Evolutionary conservation across 2,113 vertebrate genomes (phyloP), one percentile per base, ranked within the genome.

Genomic region (Poeciliopsis turrubarensis): DNA sequence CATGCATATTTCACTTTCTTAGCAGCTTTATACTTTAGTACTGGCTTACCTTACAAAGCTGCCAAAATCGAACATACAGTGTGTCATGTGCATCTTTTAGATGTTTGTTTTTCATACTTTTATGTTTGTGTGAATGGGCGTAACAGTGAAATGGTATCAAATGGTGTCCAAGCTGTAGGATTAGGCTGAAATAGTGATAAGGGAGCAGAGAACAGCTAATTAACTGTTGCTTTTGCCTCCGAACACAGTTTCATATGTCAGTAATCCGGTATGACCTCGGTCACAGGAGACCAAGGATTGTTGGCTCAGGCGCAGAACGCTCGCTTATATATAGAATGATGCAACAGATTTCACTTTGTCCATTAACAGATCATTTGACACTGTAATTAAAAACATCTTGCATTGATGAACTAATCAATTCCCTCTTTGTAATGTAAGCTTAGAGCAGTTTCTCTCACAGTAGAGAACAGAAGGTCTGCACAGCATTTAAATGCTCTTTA

Each of bases 311-410:
- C 29, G 51, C 81, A 78, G 60, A 77, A 85, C 75, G 60, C 84
- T 82, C 65, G 63, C 80, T 82, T 91, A 88, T 83, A 92, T 85
- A 86, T 86, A 82, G 85, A 83, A 91, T 73, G 70, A 91, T 88
- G 86, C 81, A 89, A 90, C 82, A 92, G 83, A 90, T 92, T 92
- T 90, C 83, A 89, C 84, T 91, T 88, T 86, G 86, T 92, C 87
- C 85, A 92, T 91, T 92, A 92, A 86, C 90, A 92, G 91, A 92
- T 93, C 86, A 90, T 92, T 92, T 92, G 89, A 92, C 92, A 89
- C 73, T 91, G 92, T 94, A 93, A 94, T 94, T 93, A 93, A 93
- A 92, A 92, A 91, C 86, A 93, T 87, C 88, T 92, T 67, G 26
- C 77, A 69, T 80, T 81, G 81, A 86, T 87, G 87, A 91, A 92